Base-by-base conservation (phyloP, 2,888 invertebrate genomes). In the Meandrusa payeni region DNA sequence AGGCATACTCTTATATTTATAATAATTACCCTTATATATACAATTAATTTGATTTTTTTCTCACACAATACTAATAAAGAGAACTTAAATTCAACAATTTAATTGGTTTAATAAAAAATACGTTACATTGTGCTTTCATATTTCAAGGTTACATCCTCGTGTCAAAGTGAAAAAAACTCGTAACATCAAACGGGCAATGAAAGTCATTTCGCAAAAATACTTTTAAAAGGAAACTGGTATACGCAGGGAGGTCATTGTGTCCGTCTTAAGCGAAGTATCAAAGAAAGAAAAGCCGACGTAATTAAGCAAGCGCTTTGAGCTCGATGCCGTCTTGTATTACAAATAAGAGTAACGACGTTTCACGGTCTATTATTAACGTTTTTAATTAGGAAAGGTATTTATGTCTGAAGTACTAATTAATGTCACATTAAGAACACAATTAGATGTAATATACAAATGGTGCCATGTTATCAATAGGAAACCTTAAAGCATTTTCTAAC, bases 251-350 rank as follows among this genome's bases (percentile, higher is more conserved):
- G 13, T 31, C 12, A 31, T 37, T 43, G 31, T 37, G 9, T 4
- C 10, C 42, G 29, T 19, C 24, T 31, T 31, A 43, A 37, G 26
- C 24, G 40, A 43, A 26, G 13, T 17, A 31, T 37, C 36, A 36
- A 29, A 36, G 42, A 37, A 37, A 23, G 28, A 29, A 29, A 42
- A 17, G 37, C 10, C 12, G 6, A 26, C 24, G 19, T 24, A 43
- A 43, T 43, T 43, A 43, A 42, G 10, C 36, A 11, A 37, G 27
- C 39, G 15, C 29, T 43, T 36, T 31, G n/a, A 22, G 19, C 12
- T 37, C 31, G 26, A 20, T 19, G 17, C 29, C 9, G 13, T 4
- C 22, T 22, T 9, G 27, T 28, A 12, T 15, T 31, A 32, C 15
- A 33, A 27, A 41, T 29, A n/a, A 17, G 7, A 24, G 10, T 10